Base-by-base conservation (phyloP, 2,888 invertebrate species). In the Cephus sareptanus region DNA sequence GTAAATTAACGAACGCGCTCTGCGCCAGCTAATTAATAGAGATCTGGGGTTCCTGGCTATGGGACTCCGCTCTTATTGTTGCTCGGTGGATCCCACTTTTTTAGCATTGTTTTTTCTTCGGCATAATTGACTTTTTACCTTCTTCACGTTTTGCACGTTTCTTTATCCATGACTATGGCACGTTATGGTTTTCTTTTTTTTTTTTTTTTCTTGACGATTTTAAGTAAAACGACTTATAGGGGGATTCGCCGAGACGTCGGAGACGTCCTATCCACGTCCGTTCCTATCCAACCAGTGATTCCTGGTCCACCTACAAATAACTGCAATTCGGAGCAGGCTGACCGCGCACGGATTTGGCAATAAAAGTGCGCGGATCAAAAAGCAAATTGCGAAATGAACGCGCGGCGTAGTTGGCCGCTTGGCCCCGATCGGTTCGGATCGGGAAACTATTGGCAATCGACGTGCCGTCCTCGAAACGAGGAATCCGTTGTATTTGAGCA, bases 381-480 rank as follows among this genome's bases (percentile, higher is more conserved):
- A 34, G 71, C 77, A 79, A 79, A 84, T 87, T 87, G 85, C 87
- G 86, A 86, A 84, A 86, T 75, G 34, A 78, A 80, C 78, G n/a
- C 37, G 40, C 73, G 75, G 31, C 77, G 73, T 76, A 81, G 85
- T 84, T 86, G 86, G 86, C 86, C 83, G 81, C 81, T 85, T 87
- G 88, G 86, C 88, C 88, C 89, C 87, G 88, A 87, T 89, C 85
- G 85, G 77, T 86, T 86, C 83, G 83, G 85, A 88, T 87, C 88
- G 87, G 87, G 86, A 88, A 89, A 82, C 86, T 84, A 89, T 90
- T 89, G 89, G 90, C 90, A 90, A 88, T 81, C 89, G 86, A 35
- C 87, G 83, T 86, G 84, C 85, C 87, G 89, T 89, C 89, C 90
- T 90, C 90, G 90, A 90, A 90, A 89, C 88, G 83, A 85, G 87